Percentiles rank a stretch among this genome's conserved stretches.
Evolutionary conservation across 2,113 vertebrate genomes (phyloP).

Genomic region (Heloderma charlesbogerti): DNA sequence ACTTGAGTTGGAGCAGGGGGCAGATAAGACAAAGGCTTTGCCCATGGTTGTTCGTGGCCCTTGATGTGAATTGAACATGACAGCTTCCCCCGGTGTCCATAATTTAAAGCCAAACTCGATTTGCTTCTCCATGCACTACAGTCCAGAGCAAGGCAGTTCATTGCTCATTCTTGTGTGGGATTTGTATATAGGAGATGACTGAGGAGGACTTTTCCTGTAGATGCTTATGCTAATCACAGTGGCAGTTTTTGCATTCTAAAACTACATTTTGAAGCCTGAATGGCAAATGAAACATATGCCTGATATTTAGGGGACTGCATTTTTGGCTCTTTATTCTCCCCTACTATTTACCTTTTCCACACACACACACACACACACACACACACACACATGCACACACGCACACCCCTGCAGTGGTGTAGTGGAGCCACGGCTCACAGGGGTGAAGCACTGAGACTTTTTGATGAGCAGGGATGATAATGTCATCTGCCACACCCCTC

Average conservation of each 20-base stretch:
- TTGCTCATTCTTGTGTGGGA: not conserved
- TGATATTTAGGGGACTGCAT: not conserved
- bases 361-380: no score
- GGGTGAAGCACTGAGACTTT: no score
- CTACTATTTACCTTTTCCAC: not conserved
- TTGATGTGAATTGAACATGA: not conserved
- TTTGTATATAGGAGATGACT: accelerated
- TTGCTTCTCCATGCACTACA: accelerated
- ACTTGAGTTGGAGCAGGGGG: not conserved
- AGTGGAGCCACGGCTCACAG: no score
- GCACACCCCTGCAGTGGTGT: no score
- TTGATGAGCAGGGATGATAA: no score
- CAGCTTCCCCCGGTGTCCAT: not conserved
- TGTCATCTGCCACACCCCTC: no score
- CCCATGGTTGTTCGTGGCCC: accelerated
- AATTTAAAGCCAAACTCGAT: not conserved
- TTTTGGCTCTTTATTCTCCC: not conserved
- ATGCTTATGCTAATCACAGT: not conserved
- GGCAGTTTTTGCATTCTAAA: not conserved
- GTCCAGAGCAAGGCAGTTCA: not conserved
- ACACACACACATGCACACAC: no score
- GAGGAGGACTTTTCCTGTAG: not conserved
- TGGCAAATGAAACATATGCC: not conserved
- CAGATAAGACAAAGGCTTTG: not conserved
- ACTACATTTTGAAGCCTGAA: accelerated